These are phyloP conservation scores for Hypomecis punctinalis DNA, from an alignment of 2,888 invertebrate genomes.

Conservation along the genomic window DNA sequence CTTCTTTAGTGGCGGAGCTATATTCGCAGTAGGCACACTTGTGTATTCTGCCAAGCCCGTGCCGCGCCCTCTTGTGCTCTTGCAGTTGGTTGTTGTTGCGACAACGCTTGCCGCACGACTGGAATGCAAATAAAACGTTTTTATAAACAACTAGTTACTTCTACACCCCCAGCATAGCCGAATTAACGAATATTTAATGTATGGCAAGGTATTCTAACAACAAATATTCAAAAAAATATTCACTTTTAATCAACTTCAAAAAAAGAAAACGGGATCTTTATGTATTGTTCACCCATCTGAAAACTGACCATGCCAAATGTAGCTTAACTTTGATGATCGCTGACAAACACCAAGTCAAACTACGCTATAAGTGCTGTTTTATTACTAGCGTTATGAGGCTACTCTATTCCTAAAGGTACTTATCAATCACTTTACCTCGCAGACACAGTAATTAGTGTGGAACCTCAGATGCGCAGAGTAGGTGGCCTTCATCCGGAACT, in stretches of 20 bases:
- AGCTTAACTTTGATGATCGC: too few relatives aligned
- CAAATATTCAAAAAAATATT: too few relatives aligned
- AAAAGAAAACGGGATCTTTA: too few relatives aligned
- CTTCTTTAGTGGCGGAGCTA: slow-evolving; percentile 76
- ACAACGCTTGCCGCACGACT: slow-evolving; percentile 77
- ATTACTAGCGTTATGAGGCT: too few relatives aligned
- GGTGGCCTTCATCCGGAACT: slow-evolving; percentile 73
- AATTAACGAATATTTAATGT: too few relatives aligned
- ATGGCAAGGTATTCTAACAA: too few relatives aligned
- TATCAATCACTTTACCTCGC: slow-evolving; percentile 60
- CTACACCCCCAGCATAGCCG: too few relatives aligned
- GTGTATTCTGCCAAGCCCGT: slow-evolving; percentile 73
- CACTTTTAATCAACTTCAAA: too few relatives aligned
- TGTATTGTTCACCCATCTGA: too few relatives aligned
- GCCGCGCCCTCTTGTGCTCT: slow-evolving; percentile 74
- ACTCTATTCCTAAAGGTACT: not conserved
- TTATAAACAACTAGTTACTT: too few relatives aligned
- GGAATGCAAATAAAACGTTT: slow-evolving; percentile 12
- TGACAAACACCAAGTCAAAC: too few relatives aligned
- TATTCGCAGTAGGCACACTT: slow-evolving; percentile 79
- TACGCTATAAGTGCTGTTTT: not conserved
- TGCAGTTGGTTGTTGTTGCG: slow-evolving; percentile 76
- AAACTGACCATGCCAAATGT: too few relatives aligned
- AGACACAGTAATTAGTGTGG: slow-evolving; percentile 75
- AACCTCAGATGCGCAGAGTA: slow-evolving; percentile 74